phyloP scores from a whole-genome alignment of 2,888 invertebrate genomes.

The Stenodera caucasica region DNA sequence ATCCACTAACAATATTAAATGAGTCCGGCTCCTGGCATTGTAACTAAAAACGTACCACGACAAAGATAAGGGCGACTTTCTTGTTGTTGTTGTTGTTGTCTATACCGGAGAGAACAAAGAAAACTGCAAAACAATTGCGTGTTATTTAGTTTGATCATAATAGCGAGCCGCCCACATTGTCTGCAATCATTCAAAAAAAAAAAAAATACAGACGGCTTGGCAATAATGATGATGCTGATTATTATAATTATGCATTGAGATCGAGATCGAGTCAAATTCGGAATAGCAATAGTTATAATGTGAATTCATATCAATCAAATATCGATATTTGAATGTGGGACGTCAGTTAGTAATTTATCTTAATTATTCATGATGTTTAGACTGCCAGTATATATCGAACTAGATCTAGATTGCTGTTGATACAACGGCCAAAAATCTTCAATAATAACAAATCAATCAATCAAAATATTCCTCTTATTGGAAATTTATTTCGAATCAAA shows the following conservation, averaged over 20 bases:
- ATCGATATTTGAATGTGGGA: conserved; percentile 26
- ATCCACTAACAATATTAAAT: conserved; percentile 17
- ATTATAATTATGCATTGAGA: conserved; percentile 13
- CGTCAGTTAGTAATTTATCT: conserved; percentile 23
- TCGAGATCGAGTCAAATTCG: conserved; percentile 14
- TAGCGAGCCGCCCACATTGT: too few species aligned
- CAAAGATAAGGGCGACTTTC: neutral
- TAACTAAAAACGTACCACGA: neutral
- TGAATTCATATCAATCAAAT: conserved; percentile 25
- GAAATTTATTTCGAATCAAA: too few species aligned
- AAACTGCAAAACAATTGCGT: neutral
- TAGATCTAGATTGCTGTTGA: neutral
- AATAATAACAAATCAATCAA: too few species aligned
- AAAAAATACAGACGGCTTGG: too few species aligned
- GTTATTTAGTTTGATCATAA: neutral
- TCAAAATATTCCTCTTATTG: too few species aligned
- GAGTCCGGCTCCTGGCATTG: conserved; percentile 5
- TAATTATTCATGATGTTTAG: conserved; percentile 27
- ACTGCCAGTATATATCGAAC: conserved; percentile 23
- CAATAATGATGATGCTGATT: too few species aligned
- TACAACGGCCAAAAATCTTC: too few species aligned
- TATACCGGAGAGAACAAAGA: neutral
- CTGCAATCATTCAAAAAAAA: too few species aligned
- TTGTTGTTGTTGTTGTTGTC: neutral
- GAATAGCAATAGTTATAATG: conserved; percentile 17